Conservation (phyloP, 2,888 invertebrate species). For the Busseola fusca region DNA sequence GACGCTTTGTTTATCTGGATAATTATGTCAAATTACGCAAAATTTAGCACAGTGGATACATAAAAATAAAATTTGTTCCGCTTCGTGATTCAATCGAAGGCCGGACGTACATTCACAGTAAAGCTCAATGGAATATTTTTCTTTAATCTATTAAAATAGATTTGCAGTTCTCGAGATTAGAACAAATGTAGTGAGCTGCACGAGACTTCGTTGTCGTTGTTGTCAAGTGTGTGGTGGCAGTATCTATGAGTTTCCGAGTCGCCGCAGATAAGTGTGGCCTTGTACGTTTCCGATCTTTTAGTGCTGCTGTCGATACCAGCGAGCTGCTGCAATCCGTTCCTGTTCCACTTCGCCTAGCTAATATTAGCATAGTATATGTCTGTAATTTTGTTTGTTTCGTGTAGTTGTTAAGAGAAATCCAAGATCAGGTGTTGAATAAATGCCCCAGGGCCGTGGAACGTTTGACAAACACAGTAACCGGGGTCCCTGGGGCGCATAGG, state of each 20-base stretch:
- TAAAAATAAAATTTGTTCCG: background rate
- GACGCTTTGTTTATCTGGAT: conserved; percentile 6
- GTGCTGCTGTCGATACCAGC: conserved; percentile 28
- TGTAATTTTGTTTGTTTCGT: background rate
- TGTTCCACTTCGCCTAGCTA: background rate
- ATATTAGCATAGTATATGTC: conserved; percentile 1
- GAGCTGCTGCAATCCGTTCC: conserved; percentile 12
- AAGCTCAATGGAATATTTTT: conserved; percentile 5
- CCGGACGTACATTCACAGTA: background rate
- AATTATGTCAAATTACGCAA: background rate
- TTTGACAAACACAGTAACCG: too few relatives aligned
- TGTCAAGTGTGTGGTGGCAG: background rate
- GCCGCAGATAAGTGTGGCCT: conserved; percentile 45
- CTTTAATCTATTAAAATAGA: background rate
- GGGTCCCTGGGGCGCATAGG: too few relatives aligned
- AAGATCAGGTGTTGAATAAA: background rate
- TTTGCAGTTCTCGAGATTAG: conserved; percentile 21
- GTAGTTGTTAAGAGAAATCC: conserved; percentile 8
- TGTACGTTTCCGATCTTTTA: conserved; percentile 51
- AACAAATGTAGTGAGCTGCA: conserved; percentile 16
- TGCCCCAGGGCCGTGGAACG: too few relatives aligned
- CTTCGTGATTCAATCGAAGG: conserved; percentile 20
- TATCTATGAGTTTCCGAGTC: conserved; percentile 46
- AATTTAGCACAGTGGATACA: background rate
- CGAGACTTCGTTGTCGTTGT: conserved; percentile 23